Percentiles rank a stretch among this genome's conserved stretches.
These are phyloP conservation scores for Esox lucius DNA, from an alignment of 2,797 vertebrate species.

Conservation along the genomic window DNA sequence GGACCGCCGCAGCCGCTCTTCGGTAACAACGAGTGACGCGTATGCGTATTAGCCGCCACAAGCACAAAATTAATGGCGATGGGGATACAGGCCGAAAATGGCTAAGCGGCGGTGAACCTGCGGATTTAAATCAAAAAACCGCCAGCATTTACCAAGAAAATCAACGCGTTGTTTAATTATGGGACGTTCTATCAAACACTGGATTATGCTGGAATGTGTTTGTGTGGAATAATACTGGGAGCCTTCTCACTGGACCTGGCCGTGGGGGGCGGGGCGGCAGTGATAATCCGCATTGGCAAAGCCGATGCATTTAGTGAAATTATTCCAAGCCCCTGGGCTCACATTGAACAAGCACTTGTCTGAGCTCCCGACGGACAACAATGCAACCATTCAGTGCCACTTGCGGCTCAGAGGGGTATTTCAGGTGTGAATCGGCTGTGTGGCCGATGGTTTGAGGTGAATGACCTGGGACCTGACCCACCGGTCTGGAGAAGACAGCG, in stretches of 20 bases:
- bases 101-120: conserved; percentile 42
- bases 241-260: conserved; percentile 26
- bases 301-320: conserved; percentile 75
- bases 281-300: conserved; percentile 71
- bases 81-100: conserved; percentile 47
- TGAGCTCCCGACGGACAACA: conserved; percentile 69
- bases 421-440: conserved; percentile 75
- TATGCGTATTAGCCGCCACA: conserved; percentile 33
- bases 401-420: conserved; percentile 62
- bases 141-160: conserved; percentile 12
- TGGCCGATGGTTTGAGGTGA: conserved; percentile 70
- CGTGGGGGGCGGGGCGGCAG: conserved; percentile 40
- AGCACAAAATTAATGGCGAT: conserved; percentile 67
- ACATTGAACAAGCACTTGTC: conserved; percentile 67
- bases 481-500: conserved; percentile 10
- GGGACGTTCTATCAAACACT: neutral
- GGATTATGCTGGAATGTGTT: conserved; percentile 10
- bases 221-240: conserved; percentile 42
- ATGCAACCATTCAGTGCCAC: conserved; percentile 72
- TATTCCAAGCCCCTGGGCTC: conserved; percentile 71
- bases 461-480: conserved; percentile 68
- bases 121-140: conserved; percentile 37
- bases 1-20: conserved; percentile 37
- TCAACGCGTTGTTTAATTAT: conserved; percentile 6
- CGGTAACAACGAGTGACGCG: conserved; percentile 31